Evolutionary conservation across 2,113 vertebrate species (phyloP).

Genomic region (Aptenodytes forsteri): DNA sequence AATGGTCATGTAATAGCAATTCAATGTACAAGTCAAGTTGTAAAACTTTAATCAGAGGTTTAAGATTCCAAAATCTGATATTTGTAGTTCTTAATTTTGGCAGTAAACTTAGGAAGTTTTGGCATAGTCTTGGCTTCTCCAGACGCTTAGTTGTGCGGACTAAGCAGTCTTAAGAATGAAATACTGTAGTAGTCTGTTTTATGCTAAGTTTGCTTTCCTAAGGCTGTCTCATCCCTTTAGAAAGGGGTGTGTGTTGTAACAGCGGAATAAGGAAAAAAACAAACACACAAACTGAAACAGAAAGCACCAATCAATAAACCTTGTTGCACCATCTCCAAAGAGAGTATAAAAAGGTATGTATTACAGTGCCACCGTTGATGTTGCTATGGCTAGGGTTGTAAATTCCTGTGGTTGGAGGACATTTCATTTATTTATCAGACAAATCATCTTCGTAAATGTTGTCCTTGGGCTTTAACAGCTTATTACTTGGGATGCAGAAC

Average conservation of each 20-base stretch:
- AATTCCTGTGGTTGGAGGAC: background rate
- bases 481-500: slow-evolving; percentile 1
- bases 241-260: background rate
- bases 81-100: background rate
- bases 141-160: background rate
- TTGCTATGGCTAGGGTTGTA: background rate
- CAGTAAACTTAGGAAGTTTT: background rate
- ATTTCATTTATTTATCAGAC: background rate
- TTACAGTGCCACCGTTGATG: background rate
- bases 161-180: background rate
- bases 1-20: background rate
- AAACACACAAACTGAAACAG: background rate
- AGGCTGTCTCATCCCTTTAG: background rate
- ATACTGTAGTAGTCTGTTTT: background rate
- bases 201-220: background rate
- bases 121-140: background rate
- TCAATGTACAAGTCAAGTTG: background rate
- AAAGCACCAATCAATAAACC: background rate
- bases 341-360: background rate
- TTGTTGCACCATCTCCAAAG: background rate
- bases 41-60: background rate
- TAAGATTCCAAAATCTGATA: background rate
- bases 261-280: background rate
- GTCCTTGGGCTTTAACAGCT: slow-evolving; percentile 9
- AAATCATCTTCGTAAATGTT: background rate